Evolutionary conservation across 2,113 vertebrate species (phyloP).

Genomic region (Girardinichthys multiradiatus): DNA sequence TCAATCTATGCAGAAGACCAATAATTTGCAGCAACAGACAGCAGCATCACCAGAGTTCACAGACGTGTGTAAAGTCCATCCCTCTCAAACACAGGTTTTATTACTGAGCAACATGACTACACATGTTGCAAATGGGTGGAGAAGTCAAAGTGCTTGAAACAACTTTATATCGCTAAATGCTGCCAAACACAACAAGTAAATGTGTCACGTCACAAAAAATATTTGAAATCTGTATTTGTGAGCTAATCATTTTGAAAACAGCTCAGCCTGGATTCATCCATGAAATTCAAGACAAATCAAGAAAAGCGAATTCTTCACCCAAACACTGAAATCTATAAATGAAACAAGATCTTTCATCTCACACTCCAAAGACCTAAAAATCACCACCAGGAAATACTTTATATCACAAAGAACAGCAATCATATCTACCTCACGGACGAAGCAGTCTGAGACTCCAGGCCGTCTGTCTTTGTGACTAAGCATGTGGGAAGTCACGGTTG

Average conservation of each 20-base stretch:
- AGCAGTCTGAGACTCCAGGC: slow-evolving; percentile 31
- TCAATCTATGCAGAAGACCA: not conserved
- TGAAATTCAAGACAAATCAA: not conserved
- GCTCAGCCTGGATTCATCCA: not conserved
- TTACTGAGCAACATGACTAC: not conserved
- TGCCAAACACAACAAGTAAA: not conserved
- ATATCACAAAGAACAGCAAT: not conserved
- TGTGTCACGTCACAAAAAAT: not conserved
- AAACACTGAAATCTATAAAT: not conserved
- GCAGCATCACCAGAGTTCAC: slow-evolving; percentile 18
- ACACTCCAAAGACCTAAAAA: not conserved
- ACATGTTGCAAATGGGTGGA: not conserved
- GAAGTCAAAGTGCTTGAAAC: not conserved
- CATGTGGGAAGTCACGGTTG: slow-evolving; percentile 50
- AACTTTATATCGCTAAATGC: not conserved
- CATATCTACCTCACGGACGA: slow-evolving; percentile 58
- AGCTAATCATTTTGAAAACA: not conserved
- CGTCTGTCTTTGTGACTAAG: slow-evolving; percentile 48
- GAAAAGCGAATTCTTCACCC: too few species aligned
- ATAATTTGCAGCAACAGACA: not conserved
- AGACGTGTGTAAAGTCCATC: slow-evolving; percentile 31
- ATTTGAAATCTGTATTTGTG: not conserved
- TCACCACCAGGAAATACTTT: not conserved
- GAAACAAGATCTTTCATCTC: too few species aligned
- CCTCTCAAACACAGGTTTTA: slow-evolving; percentile 11